These are phyloP conservation scores for Anolis sagrei DNA, from an alignment of 2,113 vertebrate genomes.

Conservation along the genomic window DNA sequence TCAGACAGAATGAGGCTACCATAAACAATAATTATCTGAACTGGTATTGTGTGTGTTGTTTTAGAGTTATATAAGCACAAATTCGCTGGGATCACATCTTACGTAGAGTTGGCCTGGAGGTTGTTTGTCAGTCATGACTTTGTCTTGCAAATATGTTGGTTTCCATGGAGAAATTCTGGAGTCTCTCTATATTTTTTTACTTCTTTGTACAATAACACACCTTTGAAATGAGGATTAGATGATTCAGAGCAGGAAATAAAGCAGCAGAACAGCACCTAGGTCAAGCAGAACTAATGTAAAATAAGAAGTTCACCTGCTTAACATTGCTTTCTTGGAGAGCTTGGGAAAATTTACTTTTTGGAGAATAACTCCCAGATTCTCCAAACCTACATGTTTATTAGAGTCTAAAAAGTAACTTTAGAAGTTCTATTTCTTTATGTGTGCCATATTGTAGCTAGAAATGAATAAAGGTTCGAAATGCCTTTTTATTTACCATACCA, in stretches of 20 bases:
- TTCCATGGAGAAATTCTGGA: neutral
- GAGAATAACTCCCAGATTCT: neutral
- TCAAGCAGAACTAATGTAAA: neutral
- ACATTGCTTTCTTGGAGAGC: neutral
- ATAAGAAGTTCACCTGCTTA: neutral
- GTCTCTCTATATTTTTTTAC: neutral
- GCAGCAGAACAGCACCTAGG: neutral
- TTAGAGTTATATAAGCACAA: neutral
- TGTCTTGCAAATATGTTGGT: neutral
- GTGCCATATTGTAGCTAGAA: too few relatives aligned
- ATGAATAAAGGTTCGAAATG: too few relatives aligned
- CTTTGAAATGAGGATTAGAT: slow-evolving; percentile 7
- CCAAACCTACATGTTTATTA: neutral
- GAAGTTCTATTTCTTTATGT: too few relatives aligned
- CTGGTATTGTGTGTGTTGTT: neutral
- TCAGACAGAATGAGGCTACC: neutral
- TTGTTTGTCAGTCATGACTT: neutral
- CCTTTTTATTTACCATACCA: neutral
- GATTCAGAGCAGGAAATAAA: neutral
- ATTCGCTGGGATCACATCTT: slow-evolving; percentile 1
- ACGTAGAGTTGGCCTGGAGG: neutral
- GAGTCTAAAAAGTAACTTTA: neutral
- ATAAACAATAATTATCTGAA: slow-evolving; percentile 13
- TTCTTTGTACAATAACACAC: neutral
- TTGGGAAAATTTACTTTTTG: neutral